Base-by-base conservation (phyloP, 2,113 vertebrate species). In the Castor canadensis region DNA sequence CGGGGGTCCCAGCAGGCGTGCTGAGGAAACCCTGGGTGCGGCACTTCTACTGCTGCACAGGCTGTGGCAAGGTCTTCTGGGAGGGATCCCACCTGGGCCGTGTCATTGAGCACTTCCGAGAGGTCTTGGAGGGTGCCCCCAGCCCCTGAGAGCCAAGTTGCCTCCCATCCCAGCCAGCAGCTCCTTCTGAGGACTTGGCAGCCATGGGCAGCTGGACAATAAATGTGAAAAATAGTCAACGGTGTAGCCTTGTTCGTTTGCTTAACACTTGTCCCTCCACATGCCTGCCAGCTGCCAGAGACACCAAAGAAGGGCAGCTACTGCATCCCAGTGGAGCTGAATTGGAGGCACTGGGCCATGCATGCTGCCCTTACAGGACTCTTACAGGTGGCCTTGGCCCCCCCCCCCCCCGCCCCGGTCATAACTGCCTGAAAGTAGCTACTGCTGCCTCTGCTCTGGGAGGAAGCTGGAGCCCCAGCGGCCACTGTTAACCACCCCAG, bases 41-140 rank as follows among this genome's bases (percentile, higher is more conserved):
- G 0, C 98, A 98, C 95, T 98, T 98, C 97, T 99, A 98, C 81
- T 98, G 99, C 97, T 99, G 99, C 97, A 98, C 97, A 4, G 90
- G 79, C 89, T 99, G 99, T 0, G 99, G 99, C 89, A 99, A 99
- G 90, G 98, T 99, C 62, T 99, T 99, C 98, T 99, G 99, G 99
- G 99, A 99, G 87, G 99, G 99, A 9, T 99, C 99, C 15, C 99
- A 99, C 97, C 99, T 98, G 15, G 97, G 98, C 62, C 98, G 96
- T 0, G 49, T 99, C 0, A 64, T 99, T 20, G 96, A 98, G 49
- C 98, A 99, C 97, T 99, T 99, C 93, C 96, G 95, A 43, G 98
- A 99, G 5, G 93, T 99, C 79, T 97, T 99, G 17, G 93, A 97
- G 4, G 81, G 88, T 0, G 1, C 98, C 97, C 79, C 49, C 64